These are phyloP conservation scores for Tenodera sinensis DNA, from an alignment of 2,888 invertebrate genomes.

Conservation along the genomic window DNA sequence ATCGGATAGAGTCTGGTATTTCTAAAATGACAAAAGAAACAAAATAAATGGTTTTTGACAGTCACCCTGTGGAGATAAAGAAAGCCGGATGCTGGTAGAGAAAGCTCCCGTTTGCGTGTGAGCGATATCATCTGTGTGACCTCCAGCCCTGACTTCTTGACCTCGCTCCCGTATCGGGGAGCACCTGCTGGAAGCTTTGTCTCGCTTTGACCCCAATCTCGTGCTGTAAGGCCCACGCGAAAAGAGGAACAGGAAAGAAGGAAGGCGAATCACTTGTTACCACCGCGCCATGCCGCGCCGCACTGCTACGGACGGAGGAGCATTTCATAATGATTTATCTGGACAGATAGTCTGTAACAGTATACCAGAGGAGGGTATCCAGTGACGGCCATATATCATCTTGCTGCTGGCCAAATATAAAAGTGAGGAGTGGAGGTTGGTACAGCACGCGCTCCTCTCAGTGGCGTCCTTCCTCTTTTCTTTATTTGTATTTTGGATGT, in stretches of 20 bases:
- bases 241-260: neutral
- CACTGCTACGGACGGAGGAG: no score
- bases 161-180: neutral
- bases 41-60: neutral
- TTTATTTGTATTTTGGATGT: neutral
- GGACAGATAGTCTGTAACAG: constrained; percentile 3
- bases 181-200: neutral
- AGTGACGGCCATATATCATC: constrained; percentile 10
- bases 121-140: neutral
- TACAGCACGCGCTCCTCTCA: neutral
- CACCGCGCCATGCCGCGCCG: no score
- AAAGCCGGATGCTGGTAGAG: neutral
- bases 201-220: neutral
- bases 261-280: neutral
- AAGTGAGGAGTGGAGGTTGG: neutral
- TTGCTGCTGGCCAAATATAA: neutral
- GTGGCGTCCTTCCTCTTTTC: neutral
- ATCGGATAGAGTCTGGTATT: no score
- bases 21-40: no score
- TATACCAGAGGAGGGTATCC: neutral
- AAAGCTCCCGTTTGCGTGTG: neutral
- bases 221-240: neutral
- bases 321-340: constrained; percentile 11
- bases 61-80: neutral
- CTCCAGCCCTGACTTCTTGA: neutral